Base-by-base conservation (phyloP, 2,888 invertebrate species). In the Julus scanicus region DNA sequence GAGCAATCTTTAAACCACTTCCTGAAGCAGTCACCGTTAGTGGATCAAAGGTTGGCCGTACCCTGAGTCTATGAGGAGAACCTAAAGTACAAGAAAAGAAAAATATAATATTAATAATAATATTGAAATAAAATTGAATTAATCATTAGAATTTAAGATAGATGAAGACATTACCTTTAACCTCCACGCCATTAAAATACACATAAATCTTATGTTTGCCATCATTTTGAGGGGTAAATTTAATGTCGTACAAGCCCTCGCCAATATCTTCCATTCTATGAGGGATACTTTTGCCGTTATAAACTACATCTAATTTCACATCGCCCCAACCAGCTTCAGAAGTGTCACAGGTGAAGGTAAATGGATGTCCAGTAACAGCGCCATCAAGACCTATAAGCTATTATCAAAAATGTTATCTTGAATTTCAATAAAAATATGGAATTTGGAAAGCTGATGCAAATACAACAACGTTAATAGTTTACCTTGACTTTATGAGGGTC, bases 181-280 rank as follows among this genome's bases (percentile, higher is more conserved):
- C 95, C 91, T 97, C 96, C 91, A 96, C 95, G 13, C 98, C 98
- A 92, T 98, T 98, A 93, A 98, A 99, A 92, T 97, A 98, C 49
- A 98, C 95, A 92, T 98, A 98, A 71, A 98, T 94, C 91, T 95
- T 96, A 91, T 94, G 94, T 90, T 93, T 93, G 48, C 94, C 94
- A 49, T 94, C 93, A 80, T 94, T 93, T 86, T 93, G 92, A 4
- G 94, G 94, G 37, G 93, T 93, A 91, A 94, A 94, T 89, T 93
- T 93, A 57, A 94, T 93, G 89, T 92, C 92, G 90, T 93, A 93
- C 20, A 92, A 90, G n/a, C 90, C 92, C 89, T 94, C 94, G 37
- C 96, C 96, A 9, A 97, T 94, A 92, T 95, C 95, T 91, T 96
- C 96, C 57, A 96, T 94, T n/a, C 95, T 95, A 91, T 95, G 96